These are phyloP conservation scores for Parotocinclus haroldoi DNA, from an alignment of 2,797 vertebrate species.

Conservation along the genomic window DNA sequence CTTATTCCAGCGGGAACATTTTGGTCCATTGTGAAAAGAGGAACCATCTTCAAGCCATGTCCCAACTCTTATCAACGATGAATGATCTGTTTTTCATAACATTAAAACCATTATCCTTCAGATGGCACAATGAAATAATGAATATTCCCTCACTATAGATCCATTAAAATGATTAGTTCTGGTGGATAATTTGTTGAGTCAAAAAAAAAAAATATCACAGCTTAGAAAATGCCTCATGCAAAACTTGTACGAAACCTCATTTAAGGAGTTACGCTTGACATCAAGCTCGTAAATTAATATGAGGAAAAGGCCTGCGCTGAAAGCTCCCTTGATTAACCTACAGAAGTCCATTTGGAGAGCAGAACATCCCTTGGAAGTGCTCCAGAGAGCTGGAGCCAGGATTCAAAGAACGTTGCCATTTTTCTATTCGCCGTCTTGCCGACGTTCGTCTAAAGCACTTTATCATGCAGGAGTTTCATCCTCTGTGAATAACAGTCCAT, in stretches of 20 bases:
- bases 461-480: conserved; percentile 34
- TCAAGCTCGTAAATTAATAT: conserved; percentile 10
- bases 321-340: conserved; percentile 6
- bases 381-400: conserved; percentile 21
- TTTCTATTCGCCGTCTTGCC: conserved; percentile 7
- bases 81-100: too few relatives aligned
- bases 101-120: too few relatives aligned
- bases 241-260: not conserved
- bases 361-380: conserved; percentile 20
- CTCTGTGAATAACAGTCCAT: conserved; percentile 7
- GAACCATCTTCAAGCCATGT: too few relatives aligned
- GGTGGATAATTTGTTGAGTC: too few relatives aligned
- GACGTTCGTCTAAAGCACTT: conserved; percentile 41
- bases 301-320: too few relatives aligned
- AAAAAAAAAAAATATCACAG: conserved; percentile 43
- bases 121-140: too few relatives aligned
- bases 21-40: too few relatives aligned
- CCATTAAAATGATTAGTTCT: too few relatives aligned
- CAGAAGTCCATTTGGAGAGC: conserved; percentile 8
- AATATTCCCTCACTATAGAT: too few relatives aligned
- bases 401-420: conserved; percentile 31
- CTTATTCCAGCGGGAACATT: too few relatives aligned
- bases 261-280: conserved; percentile 12
- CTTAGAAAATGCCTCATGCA: not conserved
- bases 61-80: too few relatives aligned